Evolutionary conservation across 2,113 vertebrate genomes (phyloP).

Genomic region (Morone chrysops): DNA sequence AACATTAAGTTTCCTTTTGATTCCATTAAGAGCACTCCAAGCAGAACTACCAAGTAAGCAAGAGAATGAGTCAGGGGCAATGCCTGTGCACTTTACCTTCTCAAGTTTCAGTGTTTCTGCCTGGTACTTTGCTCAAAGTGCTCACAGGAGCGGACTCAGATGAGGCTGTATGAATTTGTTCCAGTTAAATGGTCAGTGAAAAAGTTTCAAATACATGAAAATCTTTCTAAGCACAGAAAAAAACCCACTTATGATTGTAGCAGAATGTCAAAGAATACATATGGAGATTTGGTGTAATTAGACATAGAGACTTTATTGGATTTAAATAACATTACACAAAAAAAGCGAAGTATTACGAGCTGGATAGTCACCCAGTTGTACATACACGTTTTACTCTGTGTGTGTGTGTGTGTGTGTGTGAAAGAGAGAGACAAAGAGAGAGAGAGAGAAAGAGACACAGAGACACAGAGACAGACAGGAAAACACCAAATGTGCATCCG

Average conservation of each 20-base stretch:
- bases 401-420: not conserved
- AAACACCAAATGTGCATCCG: not conserved
- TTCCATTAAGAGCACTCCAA: slow-evolving; percentile 58
- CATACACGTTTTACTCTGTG: slow-evolving; percentile 9
- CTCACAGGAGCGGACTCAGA: not conserved
- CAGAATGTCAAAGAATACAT: not conserved
- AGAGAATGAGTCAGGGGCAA: slow-evolving; percentile 17
- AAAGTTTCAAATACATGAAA: not conserved
- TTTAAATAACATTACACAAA: slow-evolving; percentile 51
- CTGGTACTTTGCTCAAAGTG: slow-evolving; percentile 1
- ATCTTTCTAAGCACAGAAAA: not conserved
- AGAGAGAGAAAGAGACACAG: not conserved
- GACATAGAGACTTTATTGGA: slow-evolving; percentile 69
- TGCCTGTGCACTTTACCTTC: slow-evolving; percentile 36
- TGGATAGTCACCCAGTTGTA: slow-evolving; percentile 23
- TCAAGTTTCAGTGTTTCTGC: slow-evolving; percentile 24
- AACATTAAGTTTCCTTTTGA: slow-evolving; percentile 18
- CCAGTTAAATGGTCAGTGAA: not conserved
- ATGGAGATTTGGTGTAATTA: not conserved
- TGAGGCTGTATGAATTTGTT: not conserved
- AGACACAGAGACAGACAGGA: slow-evolving; percentile 19
- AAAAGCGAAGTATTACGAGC: slow-evolving; percentile 36
- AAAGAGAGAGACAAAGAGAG: not conserved
- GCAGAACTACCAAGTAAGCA: slow-evolving; percentile 23
- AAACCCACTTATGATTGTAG: not conserved